Conservation (phyloP, 2,888 invertebrate genomes). For the Stegana nigrithorax region DNA sequence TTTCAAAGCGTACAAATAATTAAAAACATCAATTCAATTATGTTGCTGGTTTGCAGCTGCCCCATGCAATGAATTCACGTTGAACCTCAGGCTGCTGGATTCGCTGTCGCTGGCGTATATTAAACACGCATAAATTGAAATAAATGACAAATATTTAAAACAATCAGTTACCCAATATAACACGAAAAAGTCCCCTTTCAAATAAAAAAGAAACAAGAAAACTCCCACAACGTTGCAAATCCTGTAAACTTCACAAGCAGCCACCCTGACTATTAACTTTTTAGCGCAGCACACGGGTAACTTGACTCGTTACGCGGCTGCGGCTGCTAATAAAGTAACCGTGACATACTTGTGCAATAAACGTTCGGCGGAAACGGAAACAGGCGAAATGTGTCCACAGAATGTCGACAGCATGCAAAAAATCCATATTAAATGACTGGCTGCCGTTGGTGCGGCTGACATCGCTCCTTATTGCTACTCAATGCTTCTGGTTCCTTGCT, state of each 20-base stretch:
- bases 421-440: too few relatives aligned
- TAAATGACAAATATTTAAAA: constrained; percentile 59
- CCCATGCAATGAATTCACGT: too few relatives aligned
- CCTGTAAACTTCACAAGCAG: neutral
- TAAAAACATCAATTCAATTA: too few relatives aligned
- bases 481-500: too few relatives aligned
- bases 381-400: constrained; percentile 28
- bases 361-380: constrained; percentile 17
- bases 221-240: neutral
- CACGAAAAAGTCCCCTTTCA: too few relatives aligned
- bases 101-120: constrained; percentile 36
- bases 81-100: neutral
- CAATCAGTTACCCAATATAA: constrained; percentile 13
- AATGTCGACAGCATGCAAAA: constrained; percentile 12
- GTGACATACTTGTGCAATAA: neutral
- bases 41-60: too few relatives aligned
- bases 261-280: neutral
- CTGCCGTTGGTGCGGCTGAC: too few relatives aligned
- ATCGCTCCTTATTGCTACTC: too few relatives aligned
- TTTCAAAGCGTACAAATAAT: too few relatives aligned
- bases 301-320: too few relatives aligned
- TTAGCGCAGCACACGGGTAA: too few relatives aligned
- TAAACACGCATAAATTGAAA: constrained; percentile 65
- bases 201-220: neutral
- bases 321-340: too few relatives aligned